These are phyloP conservation scores for Melolontha melolontha DNA, from an alignment of 2,888 invertebrate species.

Conservation along the genomic window DNA sequence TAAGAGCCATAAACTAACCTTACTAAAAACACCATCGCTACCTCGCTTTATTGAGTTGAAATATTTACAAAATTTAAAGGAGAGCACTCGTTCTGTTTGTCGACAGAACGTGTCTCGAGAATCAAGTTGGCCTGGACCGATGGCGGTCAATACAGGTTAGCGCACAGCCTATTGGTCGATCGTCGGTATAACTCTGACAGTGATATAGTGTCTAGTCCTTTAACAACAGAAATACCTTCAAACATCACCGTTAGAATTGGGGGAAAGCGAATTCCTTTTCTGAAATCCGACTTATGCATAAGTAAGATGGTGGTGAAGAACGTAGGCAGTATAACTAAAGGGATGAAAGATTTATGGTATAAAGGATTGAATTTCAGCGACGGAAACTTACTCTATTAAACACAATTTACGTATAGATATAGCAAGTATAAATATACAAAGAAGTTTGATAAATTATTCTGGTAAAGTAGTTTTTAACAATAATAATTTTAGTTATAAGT, in stretches of 20 bases:
- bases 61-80: constrained; percentile 28
- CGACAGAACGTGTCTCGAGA: constrained; percentile 29
- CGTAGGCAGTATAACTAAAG: not conserved
- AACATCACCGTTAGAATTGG: constrained; percentile 29
- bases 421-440: too few relatives aligned
- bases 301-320: constrained; percentile 1
- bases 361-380: constrained; percentile 27
- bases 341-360: constrained; percentile 32
- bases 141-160: constrained; percentile 59
- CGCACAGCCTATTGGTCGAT: constrained; percentile 58
- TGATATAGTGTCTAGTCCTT: constrained; percentile 52
- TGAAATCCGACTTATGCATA: constrained; percentile 28
- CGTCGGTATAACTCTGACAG: constrained; percentile 54
- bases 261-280: constrained; percentile 21
- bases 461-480: too few relatives aligned
- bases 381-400: not conserved
- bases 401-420: too few relatives aligned
- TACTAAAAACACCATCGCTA: too few relatives aligned
- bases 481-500: too few relatives aligned
- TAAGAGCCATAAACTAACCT: too few relatives aligned
- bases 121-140: constrained; percentile 54
- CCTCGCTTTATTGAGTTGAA: not conserved
- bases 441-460: too few relatives aligned
- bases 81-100: constrained; percentile 20
- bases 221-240: constrained; percentile 29